phyloP scores from a whole-genome alignment of 2,888 invertebrate genomes.

The Microplitis manilae region DNA sequence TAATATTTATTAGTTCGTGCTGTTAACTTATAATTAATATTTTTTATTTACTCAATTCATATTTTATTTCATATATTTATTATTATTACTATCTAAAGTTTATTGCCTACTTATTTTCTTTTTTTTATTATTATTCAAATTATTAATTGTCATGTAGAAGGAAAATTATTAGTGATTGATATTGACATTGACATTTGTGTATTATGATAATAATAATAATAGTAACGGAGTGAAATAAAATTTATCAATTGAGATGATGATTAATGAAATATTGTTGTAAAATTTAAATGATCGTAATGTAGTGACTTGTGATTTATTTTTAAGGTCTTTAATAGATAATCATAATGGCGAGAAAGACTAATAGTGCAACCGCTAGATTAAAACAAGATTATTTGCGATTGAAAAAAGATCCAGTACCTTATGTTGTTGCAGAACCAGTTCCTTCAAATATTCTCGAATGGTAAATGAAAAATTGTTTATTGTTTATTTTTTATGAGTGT shows the following conservation, averaged over 20 bases:
- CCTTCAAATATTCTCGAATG: conserved; percentile 98
- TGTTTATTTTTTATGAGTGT: not conserved
- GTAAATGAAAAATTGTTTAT: conserved; percentile 70
- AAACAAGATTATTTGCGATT: conserved; percentile 97
- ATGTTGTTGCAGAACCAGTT: conserved; percentile 94
- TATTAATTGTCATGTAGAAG: not conserved
- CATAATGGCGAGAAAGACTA: conserved; percentile 74
- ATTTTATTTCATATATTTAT: not conserved
- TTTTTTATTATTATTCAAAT: not conserved
- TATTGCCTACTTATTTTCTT: not conserved
- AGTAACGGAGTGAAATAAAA: too few species aligned
- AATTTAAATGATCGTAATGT: not conserved
- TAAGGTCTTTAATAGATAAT: conserved; percentile 45
- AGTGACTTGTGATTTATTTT: not conserved
- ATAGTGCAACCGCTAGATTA: conserved; percentile 85
- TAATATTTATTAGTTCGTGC: not conserved
- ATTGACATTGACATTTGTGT: not conserved
- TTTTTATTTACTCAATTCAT: not conserved
- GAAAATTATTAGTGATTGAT: not conserved
- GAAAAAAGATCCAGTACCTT: conserved; percentile 96
- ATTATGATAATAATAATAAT: not conserved
- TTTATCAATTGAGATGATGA: too few species aligned
- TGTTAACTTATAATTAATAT: not conserved
- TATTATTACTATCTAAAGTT: not conserved
- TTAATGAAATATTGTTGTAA: not conserved